Base-by-base conservation (phyloP, 2,113 vertebrate species). In the Mus spicilegus region DNA sequence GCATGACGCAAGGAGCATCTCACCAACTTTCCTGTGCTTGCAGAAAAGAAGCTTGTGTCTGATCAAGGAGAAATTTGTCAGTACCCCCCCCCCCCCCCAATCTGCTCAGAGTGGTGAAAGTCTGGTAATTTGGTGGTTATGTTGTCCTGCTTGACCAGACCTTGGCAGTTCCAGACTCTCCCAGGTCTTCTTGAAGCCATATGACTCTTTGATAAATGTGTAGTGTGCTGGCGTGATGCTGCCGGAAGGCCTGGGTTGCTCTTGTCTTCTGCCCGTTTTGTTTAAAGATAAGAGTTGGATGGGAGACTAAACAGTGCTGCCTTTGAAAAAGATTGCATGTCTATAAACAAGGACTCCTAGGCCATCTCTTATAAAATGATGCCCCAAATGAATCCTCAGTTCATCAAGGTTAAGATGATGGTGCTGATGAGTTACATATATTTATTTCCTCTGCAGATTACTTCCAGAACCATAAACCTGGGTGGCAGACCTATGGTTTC, bases 261-360 rank as follows among this genome's bases (percentile, higher is more conserved):
- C 26, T 86, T 65, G 36, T 75, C 10, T 36, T 7, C 14, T 28
- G 24, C 12, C 22, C 33, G 2, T n/a, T 88, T 85, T 51, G 63
- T 97, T 92, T 94, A 78, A 91, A 70, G 49, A 19, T 49, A 86
- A 84, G 72, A 76, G 22, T 69, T 92, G 54, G 95, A 22, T 33
- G 51, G 70, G 56, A 84, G 61, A 33, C 82, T 46, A 46, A 46
- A 33, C 82, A 61, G 4, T 65, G 26, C 39, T 76, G 26, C 30
- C 67, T 93, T 96, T 16, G 80, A 61, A 49, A 4, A 49, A 49
- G 49, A 49, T 49, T 6, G 49, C 49, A 7, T 49, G 49, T 49
- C 49, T 4, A 49, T 49, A 49, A 49, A 49, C 49, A 49, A 49
- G 49, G 49, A 49, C 49, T 49, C 49, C 49, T 49, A 49, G 49